Evolutionary conservation across 2,888 invertebrate genomes (phyloP), one percentile per base, ranked within the genome.

Genomic region (Autographa pulchrina): DNA sequence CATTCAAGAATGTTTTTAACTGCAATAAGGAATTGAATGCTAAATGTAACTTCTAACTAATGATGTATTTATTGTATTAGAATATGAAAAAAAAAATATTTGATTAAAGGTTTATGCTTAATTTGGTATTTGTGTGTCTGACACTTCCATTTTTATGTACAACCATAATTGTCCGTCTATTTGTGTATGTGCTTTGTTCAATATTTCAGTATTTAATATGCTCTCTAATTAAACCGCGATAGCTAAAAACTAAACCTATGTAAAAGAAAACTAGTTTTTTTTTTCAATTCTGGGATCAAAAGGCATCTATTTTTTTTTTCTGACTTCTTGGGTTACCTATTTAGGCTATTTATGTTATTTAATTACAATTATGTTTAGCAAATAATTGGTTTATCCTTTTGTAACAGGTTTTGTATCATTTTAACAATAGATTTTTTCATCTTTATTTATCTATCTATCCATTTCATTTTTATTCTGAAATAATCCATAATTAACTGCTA

Each of bases 331-430:
- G 16, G 32, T 80, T 56, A 62, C 54, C 66, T 72, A 80, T 82
- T 81, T 43, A 43, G 41, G 41, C 11, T 41, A 13, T 11, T 41
- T 14, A 43, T 16, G 5, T 62, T 69, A 59, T 62, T 71, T 67
- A 73, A 73, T 75, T 73, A 68, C 65, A 73, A 73, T 75, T 73
- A 68, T 68, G 25, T 41, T 72, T 70, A 52, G 54, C 38, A 61
- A 38, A 3, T 59, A 68, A 20, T 48, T 11, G n/a, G 43, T 43
- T 14, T 16, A 14, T 5, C n/a, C 14, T 5, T 6, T 48, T 48
- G 14, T 14, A n/a, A n/a, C 11, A 48, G 14, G 14, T 5, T 14
- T 48, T 48, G 7, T 48, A 48, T 48, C 8, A n/a, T 48, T 48
- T n/a, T 7, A 48, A n/a, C 8, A 7, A 48, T 56, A 25, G 0